Conservation (phyloP, 92 coral and sea anemone genomes). For the Paragorgia papillata region DNA sequence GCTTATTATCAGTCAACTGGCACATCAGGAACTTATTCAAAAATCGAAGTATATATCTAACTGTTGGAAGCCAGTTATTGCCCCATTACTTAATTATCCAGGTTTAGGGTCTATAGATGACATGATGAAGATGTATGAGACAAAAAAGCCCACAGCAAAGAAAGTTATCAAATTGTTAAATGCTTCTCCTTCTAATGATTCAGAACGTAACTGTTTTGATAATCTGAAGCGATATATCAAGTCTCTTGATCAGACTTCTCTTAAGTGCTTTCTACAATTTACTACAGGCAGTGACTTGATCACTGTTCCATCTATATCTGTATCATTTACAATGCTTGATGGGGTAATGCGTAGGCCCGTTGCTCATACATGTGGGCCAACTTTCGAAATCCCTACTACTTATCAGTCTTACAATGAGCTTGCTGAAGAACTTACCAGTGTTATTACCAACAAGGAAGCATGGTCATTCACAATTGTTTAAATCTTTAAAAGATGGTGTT, state of each 20-base stretch:
- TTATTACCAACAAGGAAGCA: neutral
- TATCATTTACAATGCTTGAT: slow-evolving; percentile 16
- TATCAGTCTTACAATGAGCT: too few species aligned
- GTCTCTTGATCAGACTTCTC: slow-evolving; percentile 25
- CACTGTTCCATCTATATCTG: slow-evolving; percentile 4
- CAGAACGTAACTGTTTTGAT: slow-evolving; percentile 32
- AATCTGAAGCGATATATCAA: slow-evolving; percentile 34
- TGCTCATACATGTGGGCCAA: slow-evolving; percentile 41
- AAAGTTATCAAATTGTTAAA: slow-evolving; percentile 35
- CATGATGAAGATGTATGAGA: slow-evolving; percentile 22
- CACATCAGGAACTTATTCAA: slow-evolving; percentile 29
- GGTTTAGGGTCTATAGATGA: slow-evolving; percentile 19
- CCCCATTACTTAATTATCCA: slow-evolving; percentile 1
- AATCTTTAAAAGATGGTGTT: too few species aligned
- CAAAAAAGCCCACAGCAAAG: slow-evolving; percentile 22
- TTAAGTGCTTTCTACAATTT: slow-evolving; percentile 21
- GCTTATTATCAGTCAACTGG: slow-evolving; percentile 11
- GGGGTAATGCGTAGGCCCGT: slow-evolving; percentile 27
- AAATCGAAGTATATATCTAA: slow-evolving; percentile 34
- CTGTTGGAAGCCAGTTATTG: slow-evolving; percentile 35
- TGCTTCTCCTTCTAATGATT: slow-evolving; percentile 13
- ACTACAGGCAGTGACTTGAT: slow-evolving; percentile 34
- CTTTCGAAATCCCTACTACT: slow-evolving; percentile 24
- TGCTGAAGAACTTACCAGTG: too few species aligned
- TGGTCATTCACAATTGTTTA: neutral